These are phyloP conservation scores for Nilaparvata lugens DNA, from an alignment of 1,140 invertebrate species.

Conservation along the genomic window DNA sequence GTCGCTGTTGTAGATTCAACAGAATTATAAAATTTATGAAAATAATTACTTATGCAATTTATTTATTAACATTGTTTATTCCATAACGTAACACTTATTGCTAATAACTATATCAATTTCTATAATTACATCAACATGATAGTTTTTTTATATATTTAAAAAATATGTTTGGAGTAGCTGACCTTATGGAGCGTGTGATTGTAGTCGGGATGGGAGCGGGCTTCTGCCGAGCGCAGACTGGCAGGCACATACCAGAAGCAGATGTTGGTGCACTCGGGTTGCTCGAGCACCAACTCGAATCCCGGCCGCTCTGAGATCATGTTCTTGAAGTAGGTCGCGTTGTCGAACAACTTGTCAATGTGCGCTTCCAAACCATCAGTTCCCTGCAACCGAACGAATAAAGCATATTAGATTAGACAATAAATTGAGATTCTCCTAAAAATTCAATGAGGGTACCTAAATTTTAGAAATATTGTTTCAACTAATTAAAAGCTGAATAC, in stretches of 20 bases:
- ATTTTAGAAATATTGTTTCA: too few relatives aligned
- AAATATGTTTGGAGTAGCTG: neutral
- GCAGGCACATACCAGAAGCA: conserved; percentile 93
- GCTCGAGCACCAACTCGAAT: conserved; percentile 62
- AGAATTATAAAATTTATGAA: too few relatives aligned
- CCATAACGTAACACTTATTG: too few relatives aligned
- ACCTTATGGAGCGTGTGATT: conserved; percentile 59
- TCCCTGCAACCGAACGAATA: conserved; percentile 40
- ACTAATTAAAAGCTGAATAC: too few relatives aligned
- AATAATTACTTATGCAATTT: too few relatives aligned
- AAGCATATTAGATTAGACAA: neutral
- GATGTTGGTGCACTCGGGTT: conserved; percentile 87
- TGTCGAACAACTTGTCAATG: conserved; percentile 66
- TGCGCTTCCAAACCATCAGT: conserved; percentile 67
- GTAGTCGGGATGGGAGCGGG: conserved; percentile 45
- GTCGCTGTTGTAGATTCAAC: too few relatives aligned
- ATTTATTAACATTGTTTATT: too few relatives aligned
- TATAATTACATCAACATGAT: too few relatives aligned
- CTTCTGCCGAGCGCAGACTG: conserved; percentile 50
- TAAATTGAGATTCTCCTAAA: too few relatives aligned
- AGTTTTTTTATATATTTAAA: neutral
- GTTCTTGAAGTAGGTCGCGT: conserved; percentile 58
- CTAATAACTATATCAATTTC: too few relatives aligned
- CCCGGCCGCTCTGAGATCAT: conserved; percentile 56
- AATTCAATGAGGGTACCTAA: too few relatives aligned